phyloP scores from a whole-genome alignment of 2,888 invertebrate genomes.

The Tipula lateralis region DNA sequence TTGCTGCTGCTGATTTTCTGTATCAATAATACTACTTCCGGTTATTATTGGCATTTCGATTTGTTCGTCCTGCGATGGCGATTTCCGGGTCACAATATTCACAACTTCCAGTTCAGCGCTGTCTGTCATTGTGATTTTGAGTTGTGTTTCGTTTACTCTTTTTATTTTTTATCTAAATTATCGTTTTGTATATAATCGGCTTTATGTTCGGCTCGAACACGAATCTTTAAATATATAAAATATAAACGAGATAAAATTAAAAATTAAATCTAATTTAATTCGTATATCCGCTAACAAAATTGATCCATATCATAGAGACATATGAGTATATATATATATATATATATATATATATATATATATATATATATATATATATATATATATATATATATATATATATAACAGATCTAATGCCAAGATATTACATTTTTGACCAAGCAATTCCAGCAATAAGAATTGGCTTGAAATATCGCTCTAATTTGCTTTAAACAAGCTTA shows the following conservation, averaged over 20 bases:
- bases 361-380: background rate
- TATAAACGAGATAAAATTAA: background rate
- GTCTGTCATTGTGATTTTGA: background rate
- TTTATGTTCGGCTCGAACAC: background rate
- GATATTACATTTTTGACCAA: too few relatives aligned
- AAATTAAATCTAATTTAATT: conserved; percentile 1
- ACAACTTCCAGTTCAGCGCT: background rate
- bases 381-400: background rate
- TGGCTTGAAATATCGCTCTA: too few relatives aligned
- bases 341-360: background rate
- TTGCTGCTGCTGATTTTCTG: background rate
- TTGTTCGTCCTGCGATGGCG: background rate
- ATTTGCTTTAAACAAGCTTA: too few relatives aligned
- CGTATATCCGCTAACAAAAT: background rate
- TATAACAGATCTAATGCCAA: too few relatives aligned
- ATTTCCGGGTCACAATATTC: background rate
- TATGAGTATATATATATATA: background rate
- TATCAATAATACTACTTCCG: background rate
- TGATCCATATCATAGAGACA: background rate
- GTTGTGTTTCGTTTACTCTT: background rate
- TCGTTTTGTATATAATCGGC: too few relatives aligned
- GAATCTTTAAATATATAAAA: background rate
- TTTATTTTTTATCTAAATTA: too few relatives aligned
- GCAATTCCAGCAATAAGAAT: too few relatives aligned
- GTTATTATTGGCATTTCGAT: conserved; percentile 7